Conservation (phyloP, 2,113 vertebrate species). For the Naja naja region DNA sequence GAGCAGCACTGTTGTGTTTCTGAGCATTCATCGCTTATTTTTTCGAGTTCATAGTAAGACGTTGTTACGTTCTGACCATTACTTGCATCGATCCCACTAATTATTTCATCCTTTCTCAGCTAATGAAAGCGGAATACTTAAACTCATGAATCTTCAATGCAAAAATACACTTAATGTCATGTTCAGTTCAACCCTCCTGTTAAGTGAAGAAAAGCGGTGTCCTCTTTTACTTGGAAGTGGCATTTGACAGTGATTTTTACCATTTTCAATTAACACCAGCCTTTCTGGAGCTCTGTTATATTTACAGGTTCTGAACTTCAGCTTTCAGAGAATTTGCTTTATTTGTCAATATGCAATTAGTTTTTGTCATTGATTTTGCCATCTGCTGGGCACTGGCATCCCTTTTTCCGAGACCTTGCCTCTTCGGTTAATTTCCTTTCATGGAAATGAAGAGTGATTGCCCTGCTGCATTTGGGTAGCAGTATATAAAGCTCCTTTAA, state of each 20-base stretch:
- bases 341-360: constrained; percentile 22
- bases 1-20: neutral
- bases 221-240: constrained; percentile 25
- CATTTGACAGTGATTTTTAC: constrained; percentile 14
- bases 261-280: neutral
- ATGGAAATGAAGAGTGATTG: constrained; percentile 22
- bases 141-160: neutral
- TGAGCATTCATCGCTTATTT: neutral
- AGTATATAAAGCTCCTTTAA: neutral
- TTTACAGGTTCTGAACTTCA: constrained; percentile 6
- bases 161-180: neutral
- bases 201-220: neutral
- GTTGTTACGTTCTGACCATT: neutral
- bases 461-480: neutral
- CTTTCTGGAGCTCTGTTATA: neutral
- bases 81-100: neutral
- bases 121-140: neutral
- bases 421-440: constrained; percentile 26
- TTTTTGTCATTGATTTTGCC: constrained; percentile 41
- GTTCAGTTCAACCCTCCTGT: neutral
- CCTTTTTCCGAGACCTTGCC: constrained; percentile 26
- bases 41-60: neutral
- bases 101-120: neutral
- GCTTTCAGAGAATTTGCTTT: neutral
- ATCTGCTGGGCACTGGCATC: constrained; percentile 7